Evolutionary conservation across 2,888 invertebrate species (phyloP).

Genomic region (Craniophora ligustri): DNA sequence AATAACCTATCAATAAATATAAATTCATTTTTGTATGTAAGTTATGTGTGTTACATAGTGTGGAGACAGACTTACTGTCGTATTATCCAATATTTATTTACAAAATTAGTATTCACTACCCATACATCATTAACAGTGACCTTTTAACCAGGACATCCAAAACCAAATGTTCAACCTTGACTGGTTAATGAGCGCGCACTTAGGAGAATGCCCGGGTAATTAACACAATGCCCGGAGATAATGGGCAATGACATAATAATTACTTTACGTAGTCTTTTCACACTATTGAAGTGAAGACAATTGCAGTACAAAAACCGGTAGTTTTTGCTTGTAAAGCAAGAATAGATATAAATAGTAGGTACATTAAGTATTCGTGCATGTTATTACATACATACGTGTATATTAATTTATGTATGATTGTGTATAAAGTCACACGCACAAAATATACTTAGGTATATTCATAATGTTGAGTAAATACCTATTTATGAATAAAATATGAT

Average conservation of each 20-base stretch:
- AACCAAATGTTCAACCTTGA: conserved; percentile 27
- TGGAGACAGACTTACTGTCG: background rate
- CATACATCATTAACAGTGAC: conserved; percentile 33
- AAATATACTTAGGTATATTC: too few species aligned
- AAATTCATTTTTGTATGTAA: too few species aligned
- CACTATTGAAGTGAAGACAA: conserved; percentile 38
- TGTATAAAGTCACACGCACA: conserved; percentile 19
- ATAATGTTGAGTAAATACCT: background rate
- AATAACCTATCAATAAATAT: too few species aligned
- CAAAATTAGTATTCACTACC: conserved; percentile 32
- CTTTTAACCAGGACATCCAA: conserved; percentile 21
- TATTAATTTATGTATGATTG: conserved; percentile 33
- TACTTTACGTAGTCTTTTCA: conserved; percentile 35
- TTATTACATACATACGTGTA: background rate
- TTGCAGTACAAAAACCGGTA: conserved; percentile 15
- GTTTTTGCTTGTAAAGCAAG: conserved; percentile 5
- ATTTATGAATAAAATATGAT: too few species aligned
- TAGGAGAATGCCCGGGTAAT: conserved; percentile 32
- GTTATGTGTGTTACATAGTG: too few species aligned
- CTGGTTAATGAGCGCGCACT: conserved; percentile 17
- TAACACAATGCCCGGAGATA: conserved; percentile 38
- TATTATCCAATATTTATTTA: conserved; percentile 17
- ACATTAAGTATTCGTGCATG: conserved; percentile 4
- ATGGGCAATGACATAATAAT: conserved; percentile 36
- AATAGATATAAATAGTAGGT: conserved; percentile 9